Evolutionary conservation across 2,888 invertebrate genomes (phyloP).

Genomic region (Drosophila hamatofila): DNA sequence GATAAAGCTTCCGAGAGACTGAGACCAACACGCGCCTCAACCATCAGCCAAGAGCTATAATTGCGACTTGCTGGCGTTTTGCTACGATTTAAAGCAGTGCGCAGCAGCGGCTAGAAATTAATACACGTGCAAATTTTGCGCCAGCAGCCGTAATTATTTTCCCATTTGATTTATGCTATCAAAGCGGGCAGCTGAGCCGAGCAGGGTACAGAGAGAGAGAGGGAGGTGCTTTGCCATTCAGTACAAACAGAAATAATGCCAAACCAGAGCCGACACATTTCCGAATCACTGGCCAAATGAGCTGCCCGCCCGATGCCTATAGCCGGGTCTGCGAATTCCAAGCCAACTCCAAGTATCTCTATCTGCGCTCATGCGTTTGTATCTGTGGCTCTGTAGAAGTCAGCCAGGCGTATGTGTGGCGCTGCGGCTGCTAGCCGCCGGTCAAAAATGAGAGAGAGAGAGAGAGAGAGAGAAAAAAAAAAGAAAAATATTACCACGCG

Average conservation of each 20-base stretch:
- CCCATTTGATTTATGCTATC: slow-evolving; percentile 80
- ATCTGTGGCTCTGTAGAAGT: slow-evolving; percentile 11
- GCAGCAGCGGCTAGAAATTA: slow-evolving; percentile 53
- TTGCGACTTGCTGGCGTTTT: slow-evolving; percentile 52
- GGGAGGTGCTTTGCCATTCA: too few relatives aligned
- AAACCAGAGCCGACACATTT: slow-evolving; percentile 56
- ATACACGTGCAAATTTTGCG: slow-evolving; percentile 78
- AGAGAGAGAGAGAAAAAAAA: slow-evolving; percentile 24
- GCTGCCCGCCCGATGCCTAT: slow-evolving; percentile 15
- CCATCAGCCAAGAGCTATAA: slow-evolving; percentile 47
- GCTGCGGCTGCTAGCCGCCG: slow-evolving; percentile 57
- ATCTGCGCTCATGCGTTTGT: slow-evolving; percentile 12
- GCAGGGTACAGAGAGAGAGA: too few relatives aligned
- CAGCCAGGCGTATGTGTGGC: slow-evolving; percentile 68
- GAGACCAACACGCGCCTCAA: slow-evolving; percentile 56
- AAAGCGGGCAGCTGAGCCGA: slow-evolving; percentile 37
- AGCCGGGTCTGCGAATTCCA: slow-evolving; percentile 17
- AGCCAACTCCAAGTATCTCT: slow-evolving; percentile 6
- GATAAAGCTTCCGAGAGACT: slow-evolving; percentile 56
- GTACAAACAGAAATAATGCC: slow-evolving; percentile 20
- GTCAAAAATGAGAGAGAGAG: slow-evolving; percentile 38
- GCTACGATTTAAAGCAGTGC: slow-evolving; percentile 71
- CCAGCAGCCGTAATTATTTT: slow-evolving; percentile 81
- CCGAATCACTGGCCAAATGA: slow-evolving; percentile 68
- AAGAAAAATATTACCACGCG: slow-evolving; percentile 65